These are phyloP conservation scores for Papilio glaucus DNA, from an alignment of 1,140 invertebrate species.

Conservation along the genomic window DNA sequence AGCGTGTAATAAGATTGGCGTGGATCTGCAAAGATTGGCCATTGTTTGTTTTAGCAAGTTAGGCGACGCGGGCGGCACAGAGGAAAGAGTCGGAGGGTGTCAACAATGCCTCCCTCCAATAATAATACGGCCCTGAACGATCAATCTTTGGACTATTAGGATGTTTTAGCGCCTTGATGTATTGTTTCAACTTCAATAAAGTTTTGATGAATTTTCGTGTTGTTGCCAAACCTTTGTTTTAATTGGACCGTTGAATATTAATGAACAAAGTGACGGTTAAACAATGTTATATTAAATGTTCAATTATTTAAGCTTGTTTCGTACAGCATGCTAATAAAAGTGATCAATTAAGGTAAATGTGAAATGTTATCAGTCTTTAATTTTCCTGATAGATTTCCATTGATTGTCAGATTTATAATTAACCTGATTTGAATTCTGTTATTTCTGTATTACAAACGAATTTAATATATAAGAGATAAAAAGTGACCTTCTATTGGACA, in stretches of 20 bases:
- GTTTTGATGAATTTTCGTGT: conserved; percentile 82
- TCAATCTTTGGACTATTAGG: conserved; percentile 81
- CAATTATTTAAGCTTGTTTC: conserved; percentile 57
- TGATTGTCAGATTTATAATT: not conserved
- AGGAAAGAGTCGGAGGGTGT: conserved; percentile 36
- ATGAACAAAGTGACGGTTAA: conserved; percentile 76
- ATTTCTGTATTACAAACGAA: not conserved
- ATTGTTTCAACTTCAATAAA: conserved; percentile 83
- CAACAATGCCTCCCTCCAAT: conserved; percentile 63
- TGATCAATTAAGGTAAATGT: conserved; percentile 19
- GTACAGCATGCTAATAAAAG: conserved; percentile 2
- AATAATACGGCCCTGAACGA: conserved; percentile 75
- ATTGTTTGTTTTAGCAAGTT: conserved; percentile 66
- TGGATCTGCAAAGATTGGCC: conserved; percentile 55
- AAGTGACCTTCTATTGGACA: not conserved
- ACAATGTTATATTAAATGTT: conserved; percentile 60
- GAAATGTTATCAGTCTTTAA: conserved; percentile 7
- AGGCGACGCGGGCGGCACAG: conserved; percentile 44
- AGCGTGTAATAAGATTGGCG: conserved; percentile 59
- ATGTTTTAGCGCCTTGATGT: conserved; percentile 82
- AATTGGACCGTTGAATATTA: conserved; percentile 74
- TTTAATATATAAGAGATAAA: not conserved
- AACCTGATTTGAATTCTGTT: not conserved
- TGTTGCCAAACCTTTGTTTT: conserved; percentile 73
- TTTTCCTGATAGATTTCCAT: not conserved